Evolutionary conservation across 2,888 invertebrate species (phyloP), one percentile per base, ranked within the genome.

Genomic region (Rhorus exstirpatorius): DNA sequence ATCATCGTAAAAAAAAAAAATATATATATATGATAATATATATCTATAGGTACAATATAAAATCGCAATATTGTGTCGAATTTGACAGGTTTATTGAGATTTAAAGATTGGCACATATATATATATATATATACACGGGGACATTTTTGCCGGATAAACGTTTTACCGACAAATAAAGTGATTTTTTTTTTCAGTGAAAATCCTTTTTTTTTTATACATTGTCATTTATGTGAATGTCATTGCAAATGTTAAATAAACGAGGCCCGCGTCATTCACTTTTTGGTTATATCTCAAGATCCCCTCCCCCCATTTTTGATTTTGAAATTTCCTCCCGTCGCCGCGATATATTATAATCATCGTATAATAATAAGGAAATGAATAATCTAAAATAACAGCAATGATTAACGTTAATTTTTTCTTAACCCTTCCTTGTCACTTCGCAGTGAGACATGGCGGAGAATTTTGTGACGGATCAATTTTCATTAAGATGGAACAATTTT

Each of bases 401-500:
- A n/a, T 17, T 6, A 14, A 31, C 14, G 14, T 31, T 14, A 31
- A 17, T 31, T 49, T 67, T 51, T 24, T 1, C 8, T 58, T 65
- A n/a, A 38, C 17, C 49, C 12, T 58, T 7, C 21, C 21, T 10
- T 21, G 24, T 21, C 10, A 49, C 7, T 44, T 60, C 12, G 3
- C 35, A 71, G 68, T 14, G 3, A 77, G 67, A 68, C 38, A 90
- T 90, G 89, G 87, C 89, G 12, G 72, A 83, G 0, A 74, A 61
- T 68, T 74, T 75, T 1, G 31, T 83, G 8, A 61, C 86, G 3
- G 88, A 89, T 31, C 87, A 87, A 84, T 89, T 88, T 71, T 93
- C 93, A 41, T 88, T 94, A 71, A 91, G 90, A 80, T 94, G 93
- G 93, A 94, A 94, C 88, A 93, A 93, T 85, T 93, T 93, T 87